A percentile compares a stretch with the other conserved stretches of the same genome.
Conservation (phyloP, 2,888 invertebrate genomes). For the Fragum whitleyi region DNA sequence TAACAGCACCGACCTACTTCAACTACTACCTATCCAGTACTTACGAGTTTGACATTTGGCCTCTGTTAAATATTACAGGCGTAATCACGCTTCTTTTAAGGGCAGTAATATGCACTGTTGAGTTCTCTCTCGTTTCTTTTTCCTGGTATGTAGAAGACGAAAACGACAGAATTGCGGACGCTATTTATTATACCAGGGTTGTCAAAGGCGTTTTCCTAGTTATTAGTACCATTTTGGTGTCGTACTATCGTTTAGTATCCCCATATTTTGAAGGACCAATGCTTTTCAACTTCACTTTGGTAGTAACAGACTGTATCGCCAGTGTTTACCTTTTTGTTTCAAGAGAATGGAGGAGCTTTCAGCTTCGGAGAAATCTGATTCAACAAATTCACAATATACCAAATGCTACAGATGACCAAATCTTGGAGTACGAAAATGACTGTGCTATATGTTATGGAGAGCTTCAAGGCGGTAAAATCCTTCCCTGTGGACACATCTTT, state of each 20-base stretch:
- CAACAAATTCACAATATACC: background rate
- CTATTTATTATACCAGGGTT: slow-evolving; percentile 5
- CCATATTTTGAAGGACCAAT: background rate
- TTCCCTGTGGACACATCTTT: slow-evolving; percentile 6
- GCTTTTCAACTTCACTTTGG: background rate
- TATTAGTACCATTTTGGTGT: background rate
- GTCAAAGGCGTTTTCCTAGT: background rate
- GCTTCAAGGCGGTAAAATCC: background rate
- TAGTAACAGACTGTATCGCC: background rate
- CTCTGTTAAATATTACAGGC: slow-evolving; percentile 2
- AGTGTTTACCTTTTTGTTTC: background rate
- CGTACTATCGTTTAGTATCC: background rate
- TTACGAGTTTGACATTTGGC: background rate
- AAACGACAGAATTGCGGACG: background rate
- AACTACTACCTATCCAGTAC: background rate
- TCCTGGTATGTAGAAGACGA: background rate
- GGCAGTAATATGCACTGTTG: background rate
- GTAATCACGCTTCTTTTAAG: background rate
- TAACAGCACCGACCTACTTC: slow-evolving; percentile 5
- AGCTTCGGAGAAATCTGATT: background rate
- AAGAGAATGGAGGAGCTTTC: slow-evolving; percentile 2
- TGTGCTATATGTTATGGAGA: slow-evolving; percentile 3
- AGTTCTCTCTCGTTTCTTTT: background rate
- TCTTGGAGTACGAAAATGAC: background rate
- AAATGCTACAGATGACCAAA: background rate